Conservation (phyloP, 2,113 vertebrate species). For the Solea senegalensis region DNA sequence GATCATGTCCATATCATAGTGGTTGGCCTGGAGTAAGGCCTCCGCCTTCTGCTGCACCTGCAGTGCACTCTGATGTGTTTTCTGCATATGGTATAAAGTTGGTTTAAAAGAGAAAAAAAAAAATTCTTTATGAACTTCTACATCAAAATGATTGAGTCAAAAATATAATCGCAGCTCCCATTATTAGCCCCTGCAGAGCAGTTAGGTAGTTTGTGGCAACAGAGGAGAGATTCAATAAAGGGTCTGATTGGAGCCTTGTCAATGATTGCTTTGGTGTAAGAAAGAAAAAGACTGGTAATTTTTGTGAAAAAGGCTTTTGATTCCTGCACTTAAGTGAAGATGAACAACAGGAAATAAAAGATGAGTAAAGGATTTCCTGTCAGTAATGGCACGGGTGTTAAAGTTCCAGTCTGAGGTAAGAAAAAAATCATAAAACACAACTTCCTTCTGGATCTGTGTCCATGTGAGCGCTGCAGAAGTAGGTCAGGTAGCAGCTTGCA, state of each 20-base stretch:
- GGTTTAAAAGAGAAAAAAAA: slow-evolving; percentile 13
- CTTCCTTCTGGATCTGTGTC: slow-evolving; percentile 1
- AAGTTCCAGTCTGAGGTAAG: slow-evolving; percentile 28
- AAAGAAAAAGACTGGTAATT: slow-evolving; percentile 7
- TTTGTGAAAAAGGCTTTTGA: neutral
- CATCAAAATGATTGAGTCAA: slow-evolving; percentile 25
- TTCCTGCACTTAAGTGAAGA: too few relatives aligned
- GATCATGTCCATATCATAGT: slow-evolving; percentile 98
- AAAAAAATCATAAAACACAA: slow-evolving; percentile 33
- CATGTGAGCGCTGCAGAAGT: slow-evolving; percentile 42
- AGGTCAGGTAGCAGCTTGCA: slow-evolving; percentile 57
- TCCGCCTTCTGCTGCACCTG: slow-evolving; percentile 99
- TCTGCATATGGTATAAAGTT: slow-evolving; percentile 75
- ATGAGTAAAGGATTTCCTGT: neutral
- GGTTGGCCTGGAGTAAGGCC: slow-evolving; percentile 94
- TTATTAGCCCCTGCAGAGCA: slow-evolving; percentile 18
- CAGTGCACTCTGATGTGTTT: slow-evolving; percentile 97
- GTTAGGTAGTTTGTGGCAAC: neutral
- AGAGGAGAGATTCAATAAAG: slow-evolving; percentile 28
- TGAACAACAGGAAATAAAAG: neutral
- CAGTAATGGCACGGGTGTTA: neutral
- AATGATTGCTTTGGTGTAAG: slow-evolving; percentile 21
- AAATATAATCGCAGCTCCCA: slow-evolving; percentile 9
- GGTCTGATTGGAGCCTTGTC: slow-evolving; percentile 24
- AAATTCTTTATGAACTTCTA: slow-evolving; percentile 15